Base-by-base conservation (phyloP, 2,888 invertebrate species). In the Nasonovia ribisnigri region DNA sequence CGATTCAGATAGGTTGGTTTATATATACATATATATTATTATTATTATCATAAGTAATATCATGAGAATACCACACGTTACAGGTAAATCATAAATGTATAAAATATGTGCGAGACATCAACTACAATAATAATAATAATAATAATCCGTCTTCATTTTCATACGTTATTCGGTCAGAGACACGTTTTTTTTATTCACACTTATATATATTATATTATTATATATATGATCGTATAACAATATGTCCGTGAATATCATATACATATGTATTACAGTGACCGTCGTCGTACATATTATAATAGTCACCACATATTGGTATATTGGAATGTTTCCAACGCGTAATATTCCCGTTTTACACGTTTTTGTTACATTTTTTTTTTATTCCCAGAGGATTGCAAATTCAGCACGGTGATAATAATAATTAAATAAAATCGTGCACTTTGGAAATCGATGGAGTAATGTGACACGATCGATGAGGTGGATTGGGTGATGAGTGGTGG, bases 111-210 rank as follows among this genome's bases (percentile, higher is more conserved):
- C n/a, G 43, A n/a, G 86, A 86, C 29, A 84, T 42, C 36, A 46
- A 43, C 13, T 43, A 13, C 46, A 86, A 89, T 26, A 67, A 67
- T 48, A 90, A 90, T 36, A 84, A 54, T 84, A 86, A 84, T 43
- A 86, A 87, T 92, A 87, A 87, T 87, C 60, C 48, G 16, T 67
- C 57, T 87, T 92, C 92, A 51, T 92, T 88, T 88, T 92, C 67
- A 60, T 92, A 87, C 36, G 29, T 16, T 87, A 90, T 90, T 46
- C 54, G 13, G 67, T 84, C 11, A 29, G 48, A 67, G 88, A 77
- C 51, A 51, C 48, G 67, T 51, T 88, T 88, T 67, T 36, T 42
- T 88, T 54, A 86, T 86, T 29, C 91, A 43, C 57, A 43, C 16
- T 20, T n/a, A 60, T 0, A 29, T n/a, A 88, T 5, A n/a, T 36